Evolutionary conservation across 2,888 invertebrate genomes (phyloP).

Genomic region (Amphipoea lucens): DNA sequence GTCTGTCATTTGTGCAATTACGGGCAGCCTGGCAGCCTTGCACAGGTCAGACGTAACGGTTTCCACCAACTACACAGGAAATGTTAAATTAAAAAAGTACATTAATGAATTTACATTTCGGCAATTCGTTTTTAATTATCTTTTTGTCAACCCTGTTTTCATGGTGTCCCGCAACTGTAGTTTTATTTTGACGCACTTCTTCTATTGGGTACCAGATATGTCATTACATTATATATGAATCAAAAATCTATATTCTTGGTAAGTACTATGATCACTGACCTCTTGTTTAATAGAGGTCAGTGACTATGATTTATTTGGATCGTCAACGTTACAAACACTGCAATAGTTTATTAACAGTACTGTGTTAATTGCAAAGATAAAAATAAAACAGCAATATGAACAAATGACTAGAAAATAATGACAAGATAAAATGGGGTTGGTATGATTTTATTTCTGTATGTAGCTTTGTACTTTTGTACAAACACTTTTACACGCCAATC

Average conservation of each 20-base stretch:
- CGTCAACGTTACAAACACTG: neutral
- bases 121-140: slow-evolving; percentile 10
- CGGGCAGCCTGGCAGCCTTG: slow-evolving; percentile 36
- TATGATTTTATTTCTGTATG: too few species aligned
- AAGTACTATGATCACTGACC: neutral
- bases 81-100: slow-evolving; percentile 43
- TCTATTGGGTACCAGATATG: neutral
- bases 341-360: neutral
- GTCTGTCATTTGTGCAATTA: slow-evolving; percentile 69
- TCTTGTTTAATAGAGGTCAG: too few species aligned
- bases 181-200: neutral
- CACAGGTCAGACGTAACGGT: slow-evolving; percentile 57
- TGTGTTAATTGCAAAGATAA: too few species aligned
- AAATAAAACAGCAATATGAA: too few species aligned
- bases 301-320: neutral
- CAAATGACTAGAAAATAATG: too few species aligned
- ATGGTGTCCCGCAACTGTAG: neutral
- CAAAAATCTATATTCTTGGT: neutral
- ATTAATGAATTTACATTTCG: slow-evolving; percentile 30
- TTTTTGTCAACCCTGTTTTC: slow-evolving; percentile 21
- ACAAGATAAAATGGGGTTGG: neutral
- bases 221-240: neutral
- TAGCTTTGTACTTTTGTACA: too few species aligned
- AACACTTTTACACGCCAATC: too few species aligned
- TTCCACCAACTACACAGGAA: slow-evolving; percentile 43